Evolutionary conservation across 1,140 invertebrate species (phyloP), one percentile per base, ranked within the genome.

Genomic region (Sycophila sp.): DNA sequence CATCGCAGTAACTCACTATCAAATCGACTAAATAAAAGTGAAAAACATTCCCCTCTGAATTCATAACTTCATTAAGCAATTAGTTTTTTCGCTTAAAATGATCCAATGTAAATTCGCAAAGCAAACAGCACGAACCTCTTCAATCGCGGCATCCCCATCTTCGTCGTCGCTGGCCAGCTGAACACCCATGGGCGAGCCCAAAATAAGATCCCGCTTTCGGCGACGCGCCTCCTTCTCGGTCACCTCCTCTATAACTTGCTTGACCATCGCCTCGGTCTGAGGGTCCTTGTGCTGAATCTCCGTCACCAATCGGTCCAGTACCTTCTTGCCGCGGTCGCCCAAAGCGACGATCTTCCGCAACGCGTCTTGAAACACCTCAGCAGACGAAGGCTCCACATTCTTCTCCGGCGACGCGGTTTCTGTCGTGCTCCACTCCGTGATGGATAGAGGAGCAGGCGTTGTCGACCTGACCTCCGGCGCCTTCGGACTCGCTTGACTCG

Each of bases 291-390:
- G 73, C 56, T 79, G 75, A 36, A 86, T 81, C 55, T 85, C 80
- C 15, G 80, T 63, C 58, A 87, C 85, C 3, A 91, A 76, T 70
- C 77, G 86, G 13, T 84, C 74, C 8, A 91, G 76, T 13, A 90
- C 86, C 19, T 80, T 76, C 59, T 85, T 85, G 0, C 89, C 89
- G 49, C 87, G 85, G 5, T 86, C 80, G 2, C 90, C 90, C 2
- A 91, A 75, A 0, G 81, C 84, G 58, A 85, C 83, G 7, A 92
- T 78, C 73, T 87, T 89, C 10, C 81, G 81, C n/a, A 91, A 74
- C 2, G 91, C 81, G 22, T 90, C 88, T 68, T 88, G 81, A 55
- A 90, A 87, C 0, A 91, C 81, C 79, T 92, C 90, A 8, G 81
- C 85, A 0, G 90, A 91, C 22, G 81, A 85, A 53, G 72, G 73